Base-by-base conservation (phyloP, 2,888 invertebrate genomes). In the Matsumyia berberina region DNA sequence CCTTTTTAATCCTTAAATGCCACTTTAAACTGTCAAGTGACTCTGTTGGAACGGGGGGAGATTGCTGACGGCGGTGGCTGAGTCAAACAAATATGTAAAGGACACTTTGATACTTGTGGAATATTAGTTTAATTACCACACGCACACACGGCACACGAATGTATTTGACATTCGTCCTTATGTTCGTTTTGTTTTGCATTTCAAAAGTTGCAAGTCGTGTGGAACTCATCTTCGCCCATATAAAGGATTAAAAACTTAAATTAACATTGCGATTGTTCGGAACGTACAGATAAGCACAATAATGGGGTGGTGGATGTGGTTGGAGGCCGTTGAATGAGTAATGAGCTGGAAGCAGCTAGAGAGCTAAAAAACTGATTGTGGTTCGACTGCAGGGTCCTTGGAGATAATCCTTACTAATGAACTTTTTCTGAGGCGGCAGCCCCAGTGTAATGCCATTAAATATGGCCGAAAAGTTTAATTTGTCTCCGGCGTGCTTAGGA, bases 211-310 rank as follows among this genome's bases (percentile, higher is more conserved):
- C 53, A 58, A 8, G 1, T 9, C 29, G 8, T 33, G 12, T 33
- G 24, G 15, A 44, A 37, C 51, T 53, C 53, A 62, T 62, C 74
- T 44, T 62, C 39, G 39, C 46, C n/a, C 66, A 73, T 55, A 49
- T 70, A 53, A 80, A 85, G 85, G 85, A 85, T 85, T 85, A 80
- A 80, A 85, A 85, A 85, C 79, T 85, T 74, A 58, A 76, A 79
- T 80, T 74, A 74, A 74, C 69, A 79, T 79, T 74, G 74, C 73
- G 70, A 79, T 78, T 74, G 79, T 72, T 74, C 17, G 33, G 51
- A 29, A 49, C 44, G 57, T 35, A 12, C 39, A n/a, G 51, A 69
- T 62, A 55, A 74, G 76, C 39, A 39, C 4, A 35, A 62, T 62
- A 62, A 76, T 81, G 12, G 55, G 35, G 57, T 70, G 39, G 17